These are phyloP conservation scores for Diplolepis rosae DNA, from an alignment of 2,888 invertebrate species.

Conservation along the genomic window DNA sequence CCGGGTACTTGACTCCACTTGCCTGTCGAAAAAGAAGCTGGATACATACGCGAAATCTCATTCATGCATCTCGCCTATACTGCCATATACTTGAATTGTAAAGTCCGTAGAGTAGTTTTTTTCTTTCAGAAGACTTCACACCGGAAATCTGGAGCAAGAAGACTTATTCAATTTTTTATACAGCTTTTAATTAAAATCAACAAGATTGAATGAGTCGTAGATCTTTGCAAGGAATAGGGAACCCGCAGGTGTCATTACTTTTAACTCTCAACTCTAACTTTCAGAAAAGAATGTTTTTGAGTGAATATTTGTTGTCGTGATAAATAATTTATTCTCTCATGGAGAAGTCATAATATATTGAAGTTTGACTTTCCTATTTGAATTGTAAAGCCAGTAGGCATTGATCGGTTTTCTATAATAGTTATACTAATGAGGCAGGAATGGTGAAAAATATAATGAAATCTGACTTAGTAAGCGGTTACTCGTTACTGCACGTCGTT, in stretches of 20 bases:
- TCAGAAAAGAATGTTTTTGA: not conserved
- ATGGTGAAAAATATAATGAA: constrained; percentile 1
- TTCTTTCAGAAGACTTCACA: not conserved
- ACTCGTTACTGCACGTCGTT: not conserved
- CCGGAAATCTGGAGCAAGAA: not conserved
- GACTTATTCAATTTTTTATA: not conserved
- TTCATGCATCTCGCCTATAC: not conserved
- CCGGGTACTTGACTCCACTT: not conserved
- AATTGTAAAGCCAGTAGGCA: not conserved
- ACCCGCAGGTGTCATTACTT: too few relatives aligned
- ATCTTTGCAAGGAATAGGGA: too few relatives aligned
- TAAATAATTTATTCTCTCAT: not conserved
- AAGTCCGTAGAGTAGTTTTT: not conserved
- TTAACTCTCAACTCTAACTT: too few relatives aligned
- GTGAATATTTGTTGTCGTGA: not conserved
- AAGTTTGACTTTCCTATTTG: not conserved
- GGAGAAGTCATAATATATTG: not conserved
- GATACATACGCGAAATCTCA: not conserved
- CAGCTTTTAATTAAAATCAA: not conserved
- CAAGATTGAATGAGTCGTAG: too few relatives aligned
- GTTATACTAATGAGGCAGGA: not conserved
- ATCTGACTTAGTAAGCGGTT: not conserved
- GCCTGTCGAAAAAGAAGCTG: not conserved
- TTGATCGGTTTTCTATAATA: not conserved
- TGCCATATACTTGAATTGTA: not conserved